Evolutionary conservation across 2,113 vertebrate species (phyloP), one percentile per base, ranked within the genome.

Genomic region (Serranochromis macrocephalus): DNA sequence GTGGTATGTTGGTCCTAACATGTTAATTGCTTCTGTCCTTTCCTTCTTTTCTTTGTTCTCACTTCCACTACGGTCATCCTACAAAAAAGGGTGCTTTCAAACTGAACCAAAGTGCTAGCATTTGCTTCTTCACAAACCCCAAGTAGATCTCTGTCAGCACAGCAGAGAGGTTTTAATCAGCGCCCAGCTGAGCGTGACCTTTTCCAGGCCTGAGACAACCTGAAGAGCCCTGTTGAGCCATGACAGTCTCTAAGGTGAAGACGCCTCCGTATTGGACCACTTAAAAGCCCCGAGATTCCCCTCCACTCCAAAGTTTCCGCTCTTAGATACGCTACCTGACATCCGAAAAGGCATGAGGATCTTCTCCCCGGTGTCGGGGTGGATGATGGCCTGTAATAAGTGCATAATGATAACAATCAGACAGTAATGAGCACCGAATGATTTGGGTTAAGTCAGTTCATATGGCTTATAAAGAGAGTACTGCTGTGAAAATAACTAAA

Each of bases 261-360:
- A 68, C 85, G n/a, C 66, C 80, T 88, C 86, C 13, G 10, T 89
- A 86, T 91, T 88, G 88, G 94, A 90, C 88, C 83, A 90, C 89
- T 94, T 95, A 95, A 95, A 93, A 95, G 93, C 73, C 90, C 87
- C 82, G 2, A 31, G 73, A 92, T 81, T 90, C 86, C 83, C 31
- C 83, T 6, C 45, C 81, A 36, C 81, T 55, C 54, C 26, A 5
- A 29, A 29, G 63, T 57, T 63, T 81, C 83, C 91, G 81, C 90
- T 80, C 81, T 47, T 24, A 73, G 55, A 38, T 9, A 5, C 75
- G 63, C 3, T 97, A 99, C 98, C 98, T 97, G 98, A 99, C 98
- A 99, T 99, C 58, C 97, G 95, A 96, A 99, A 99, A 87, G 98
- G 98, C 98, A 98, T 98, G 96, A 98, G 96, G 96, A 99, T 98